These are phyloP conservation scores for Clarias gariepinus DNA, from an alignment of 2,113 vertebrate genomes.

Conservation along the genomic window DNA sequence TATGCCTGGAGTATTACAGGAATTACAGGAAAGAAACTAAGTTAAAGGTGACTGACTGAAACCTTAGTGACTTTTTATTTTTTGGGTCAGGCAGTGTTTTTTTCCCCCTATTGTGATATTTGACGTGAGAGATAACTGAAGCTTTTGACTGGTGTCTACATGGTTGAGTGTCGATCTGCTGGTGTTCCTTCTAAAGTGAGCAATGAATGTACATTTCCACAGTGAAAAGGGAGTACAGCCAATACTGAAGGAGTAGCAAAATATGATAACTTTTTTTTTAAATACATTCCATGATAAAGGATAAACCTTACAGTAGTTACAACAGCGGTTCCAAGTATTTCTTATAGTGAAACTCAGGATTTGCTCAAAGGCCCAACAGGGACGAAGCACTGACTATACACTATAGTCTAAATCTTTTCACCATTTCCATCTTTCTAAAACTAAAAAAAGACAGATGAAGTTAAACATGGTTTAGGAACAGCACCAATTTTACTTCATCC, in stretches of 20 bases:
- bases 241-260: neutral
- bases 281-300: neutral
- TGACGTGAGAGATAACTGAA: neutral
- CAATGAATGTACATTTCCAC: neutral
- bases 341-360: neutral
- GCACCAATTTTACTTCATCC: neutral
- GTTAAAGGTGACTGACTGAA: too few species aligned
- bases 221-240: neutral
- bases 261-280: neutral
- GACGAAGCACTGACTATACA: neutral
- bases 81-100: too few species aligned
- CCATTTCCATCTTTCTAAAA: slow-evolving; percentile 2
- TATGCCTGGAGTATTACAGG: too few species aligned
- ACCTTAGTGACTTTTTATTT: too few species aligned
- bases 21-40: too few species aligned
- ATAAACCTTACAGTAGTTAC: neutral
- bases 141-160: neutral
- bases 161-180: neutral
- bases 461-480: neutral
- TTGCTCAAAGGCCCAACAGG: too few species aligned
- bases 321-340: neutral
- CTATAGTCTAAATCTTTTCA: neutral
- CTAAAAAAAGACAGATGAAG: neutral
- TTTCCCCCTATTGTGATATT: neutral
- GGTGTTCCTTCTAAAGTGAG: neutral